Evolutionary conservation across 2,888 invertebrate genomes (phyloP).

Genomic region (Caenorhabditis sp.): DNA sequence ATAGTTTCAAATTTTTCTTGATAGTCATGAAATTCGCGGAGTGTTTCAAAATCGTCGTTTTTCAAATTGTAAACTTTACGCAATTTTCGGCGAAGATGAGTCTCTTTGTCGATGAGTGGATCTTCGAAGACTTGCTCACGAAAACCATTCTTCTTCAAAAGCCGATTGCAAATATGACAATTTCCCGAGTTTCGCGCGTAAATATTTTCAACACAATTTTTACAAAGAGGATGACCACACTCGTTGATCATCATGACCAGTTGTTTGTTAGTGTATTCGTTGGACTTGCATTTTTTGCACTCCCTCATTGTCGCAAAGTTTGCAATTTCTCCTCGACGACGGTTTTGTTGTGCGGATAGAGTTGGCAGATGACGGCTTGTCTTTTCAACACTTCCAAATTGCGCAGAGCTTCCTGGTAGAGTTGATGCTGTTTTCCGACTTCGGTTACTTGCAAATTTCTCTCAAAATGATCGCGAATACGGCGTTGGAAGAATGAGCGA

Average conservation of each 20-base stretch:
- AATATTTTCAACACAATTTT: conserved; percentile 75
- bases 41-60: conserved; percentile 86
- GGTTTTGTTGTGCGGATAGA: conserved; percentile 61
- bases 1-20: conserved; percentile 77
- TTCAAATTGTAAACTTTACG: conserved; percentile 87
- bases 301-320: conserved; percentile 72
- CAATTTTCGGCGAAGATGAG: conserved; percentile 88
- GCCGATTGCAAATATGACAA: conserved; percentile 80
- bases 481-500: conserved; percentile 65
- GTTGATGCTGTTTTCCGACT: conserved; percentile 40
- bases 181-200: conserved; percentile 95
- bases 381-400: conserved; percentile 49
- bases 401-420: conserved; percentile 55
- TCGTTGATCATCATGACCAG: conserved; percentile 96
- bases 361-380: conserved; percentile 48
- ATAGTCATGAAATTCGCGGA: conserved; percentile 92
- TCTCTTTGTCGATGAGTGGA: conserved; percentile 93
- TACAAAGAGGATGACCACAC: conserved; percentile 96
- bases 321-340: conserved; percentile 57
- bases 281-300: conserved; percentile 96
- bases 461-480: conserved; percentile 69
- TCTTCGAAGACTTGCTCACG: conserved; percentile 95
- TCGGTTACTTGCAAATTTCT: conserved; percentile 54
- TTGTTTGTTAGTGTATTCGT: conserved; percentile 92
- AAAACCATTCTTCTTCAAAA: conserved; percentile 86